Evolutionary conservation across 2,888 invertebrate genomes (phyloP).

Genomic region (Calameuta filiformis): DNA sequence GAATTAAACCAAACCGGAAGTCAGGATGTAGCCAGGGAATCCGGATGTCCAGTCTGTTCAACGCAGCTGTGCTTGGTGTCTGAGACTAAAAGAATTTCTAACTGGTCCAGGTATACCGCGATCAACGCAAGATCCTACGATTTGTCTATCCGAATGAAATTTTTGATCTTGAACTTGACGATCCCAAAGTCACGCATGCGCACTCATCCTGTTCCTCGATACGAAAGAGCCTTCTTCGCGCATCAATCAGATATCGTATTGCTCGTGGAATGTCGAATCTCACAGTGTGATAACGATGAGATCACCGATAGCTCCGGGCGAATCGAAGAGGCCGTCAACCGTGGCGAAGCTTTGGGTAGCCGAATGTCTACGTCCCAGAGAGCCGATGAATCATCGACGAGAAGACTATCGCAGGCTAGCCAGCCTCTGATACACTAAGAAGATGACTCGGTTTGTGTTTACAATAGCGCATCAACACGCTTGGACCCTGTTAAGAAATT

Average conservation of each 20-base stretch:
- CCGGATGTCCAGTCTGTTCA: neutral
- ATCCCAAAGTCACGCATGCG: neutral
- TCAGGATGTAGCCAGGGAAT: neutral
- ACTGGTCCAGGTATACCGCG: neutral
- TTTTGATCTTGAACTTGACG: no score
- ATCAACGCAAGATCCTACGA: neutral
- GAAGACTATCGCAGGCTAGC: neutral
- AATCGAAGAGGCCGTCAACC: conserved; percentile 11
- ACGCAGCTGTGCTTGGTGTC: neutral
- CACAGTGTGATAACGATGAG: conserved; percentile 10
- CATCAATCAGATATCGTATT: neutral
- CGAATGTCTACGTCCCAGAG: neutral
- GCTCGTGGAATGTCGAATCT: neutral
- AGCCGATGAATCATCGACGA: neutral
- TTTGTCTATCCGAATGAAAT: no score
- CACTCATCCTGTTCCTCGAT: neutral
- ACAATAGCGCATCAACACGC: neutral
- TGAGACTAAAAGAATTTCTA: neutral
- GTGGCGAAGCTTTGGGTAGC: neutral
- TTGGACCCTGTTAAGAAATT: neutral
- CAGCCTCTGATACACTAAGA: neutral
- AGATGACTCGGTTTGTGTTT: neutral
- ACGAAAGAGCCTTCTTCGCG: neutral
- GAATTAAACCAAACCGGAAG: neutral
- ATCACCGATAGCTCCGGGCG: conserved; percentile 19